Evolutionary conservation across 2,888 invertebrate species (phyloP), one percentile per base, ranked within the genome.

Genomic region (Isotomurus palustris): DNA sequence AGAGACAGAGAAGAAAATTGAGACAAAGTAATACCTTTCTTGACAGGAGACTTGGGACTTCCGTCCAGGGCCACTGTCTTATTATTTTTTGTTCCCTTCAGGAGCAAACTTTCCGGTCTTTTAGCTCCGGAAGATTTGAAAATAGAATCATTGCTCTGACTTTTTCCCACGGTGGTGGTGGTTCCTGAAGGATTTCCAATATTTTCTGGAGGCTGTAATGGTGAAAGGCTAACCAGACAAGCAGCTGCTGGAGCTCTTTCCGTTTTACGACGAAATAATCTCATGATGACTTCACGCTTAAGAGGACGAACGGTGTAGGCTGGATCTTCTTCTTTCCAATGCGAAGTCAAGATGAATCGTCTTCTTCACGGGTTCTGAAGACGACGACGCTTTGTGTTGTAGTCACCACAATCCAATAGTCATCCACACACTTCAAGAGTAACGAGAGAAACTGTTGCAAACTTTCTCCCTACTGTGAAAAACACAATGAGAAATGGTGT

Each of bases 231-330:
- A 38, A 67, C 67, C 28, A 69, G 59, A 50, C 67, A 67, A 2
- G 70, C 64, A 22, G 67, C 56, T 8, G 60, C 58, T 8, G 68
- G 56, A 1, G 59, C 55, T 27, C 67, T 56, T 14, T 69, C 68
- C 25, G 67, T 64, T 58, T 69, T 70, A 44, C 67, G 47, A n/a
- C 70, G 66, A 60, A 70, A 70, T 3, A 70, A 57, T 44, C 70
- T 56, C 70, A 70, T 70, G 21, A 19, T 50, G 32, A 49, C 24
- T 24, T 43, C 12, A 43, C 24, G 24, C 43, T 43, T 19, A 22
- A 22, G 22, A 43, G 14, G 38, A 38, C 5, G 38, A 38, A n/a
- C n/a, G n/a, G n/a, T n/a, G n/a, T n/a, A n/a, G n/a, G n/a, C n/a
- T n/a, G n/a, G n/a, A n/a, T n/a, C n/a, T n/a, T n/a, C n/a, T n/a